Evolutionary conservation across 1,140 invertebrate genomes (phyloP).

Genomic region (Cryptotermes secundus): DNA sequence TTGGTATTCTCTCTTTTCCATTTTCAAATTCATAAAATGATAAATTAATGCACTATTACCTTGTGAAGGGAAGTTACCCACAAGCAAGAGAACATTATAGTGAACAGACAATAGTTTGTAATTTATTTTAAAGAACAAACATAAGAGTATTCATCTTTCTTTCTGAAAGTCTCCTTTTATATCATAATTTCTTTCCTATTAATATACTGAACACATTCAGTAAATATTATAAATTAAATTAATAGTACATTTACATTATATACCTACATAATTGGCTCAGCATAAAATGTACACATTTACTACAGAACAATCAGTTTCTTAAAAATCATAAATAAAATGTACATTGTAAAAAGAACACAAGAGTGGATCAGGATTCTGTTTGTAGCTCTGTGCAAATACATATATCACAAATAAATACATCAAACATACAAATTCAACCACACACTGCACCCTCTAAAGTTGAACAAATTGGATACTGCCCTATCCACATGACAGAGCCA

Average conservation of each 20-base stretch:
- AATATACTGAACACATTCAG: conserved; percentile 26
- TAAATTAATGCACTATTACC: too few relatives aligned
- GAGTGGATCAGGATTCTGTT: conserved; percentile 13
- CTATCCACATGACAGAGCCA: neutral
- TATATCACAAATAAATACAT: conserved; percentile 31
- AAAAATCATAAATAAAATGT: conserved; percentile 23
- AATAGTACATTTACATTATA: conserved; percentile 25
- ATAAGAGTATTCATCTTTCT: conserved; percentile 15
- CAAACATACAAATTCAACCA: conserved; percentile 26
- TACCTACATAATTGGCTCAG: neutral
- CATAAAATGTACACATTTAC: conserved; percentile 23
- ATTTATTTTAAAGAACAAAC: conserved; percentile 30
- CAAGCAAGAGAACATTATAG: neutral
- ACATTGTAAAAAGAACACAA: conserved; percentile 26
- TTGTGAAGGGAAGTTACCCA: neutral
- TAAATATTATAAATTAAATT: conserved; percentile 29
- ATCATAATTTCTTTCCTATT: conserved; percentile 19
- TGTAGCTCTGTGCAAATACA: conserved; percentile 21
- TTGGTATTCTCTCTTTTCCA: too few relatives aligned
- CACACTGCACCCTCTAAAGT: neutral
- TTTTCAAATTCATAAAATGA: too few relatives aligned
- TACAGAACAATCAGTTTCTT: conserved; percentile 20
- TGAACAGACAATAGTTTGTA: conserved; percentile 21
- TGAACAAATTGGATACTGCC: neutral
- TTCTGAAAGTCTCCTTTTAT: neutral